Evolutionary conservation across 2,113 vertebrate species (phyloP), one percentile per base, ranked within the genome.

Genomic region (Baryphthengus martii): DNA sequence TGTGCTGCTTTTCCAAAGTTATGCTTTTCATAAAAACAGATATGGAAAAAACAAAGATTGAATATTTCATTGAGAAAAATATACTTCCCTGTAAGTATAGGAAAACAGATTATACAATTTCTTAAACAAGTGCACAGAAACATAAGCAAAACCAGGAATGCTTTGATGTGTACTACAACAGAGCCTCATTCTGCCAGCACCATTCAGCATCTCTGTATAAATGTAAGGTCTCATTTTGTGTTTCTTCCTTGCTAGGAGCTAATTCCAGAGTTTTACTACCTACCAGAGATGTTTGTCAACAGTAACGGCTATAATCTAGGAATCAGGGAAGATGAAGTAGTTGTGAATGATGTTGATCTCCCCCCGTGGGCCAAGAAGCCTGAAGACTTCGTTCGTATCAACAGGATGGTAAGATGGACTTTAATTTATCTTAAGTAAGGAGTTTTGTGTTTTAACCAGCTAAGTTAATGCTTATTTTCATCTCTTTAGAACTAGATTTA

Each of bases 241-340:
- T 88, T 97, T 96, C 85, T 50, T 97, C 56, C 37, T 65, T 77
- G 40, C 33, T 95, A 99, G 99, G 99, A 99, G 67, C 98, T 99
- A 94, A 99, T 99, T 96, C 99, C 99, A 29, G 99, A 99, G 97
- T 99, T 99, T 98, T 99, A 99, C 97, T 99, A 99, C 97, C 98
- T 99, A 65, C 99, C 99, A 0, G 99, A 99, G 97, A 99, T 99
- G 99, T 99, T 99, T 96, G 99, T 99, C 95, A 99, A 99, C 98
- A 99, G 98, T 88, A 99, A 99, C 42, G 98, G 98, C 45, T 99
- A 99, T 96, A 98, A 98, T 89, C 97, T 99, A 74, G 99, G 99
- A 19, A 97, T 99, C 95, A 98, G 99, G 93, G 99, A 99, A 88
- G 99, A 99, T 87, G 97, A 99, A 72, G 96, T 93, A 40, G 97